Base-by-base conservation (phyloP, 2,888 invertebrate species). In the Hydraecia micacea region DNA sequence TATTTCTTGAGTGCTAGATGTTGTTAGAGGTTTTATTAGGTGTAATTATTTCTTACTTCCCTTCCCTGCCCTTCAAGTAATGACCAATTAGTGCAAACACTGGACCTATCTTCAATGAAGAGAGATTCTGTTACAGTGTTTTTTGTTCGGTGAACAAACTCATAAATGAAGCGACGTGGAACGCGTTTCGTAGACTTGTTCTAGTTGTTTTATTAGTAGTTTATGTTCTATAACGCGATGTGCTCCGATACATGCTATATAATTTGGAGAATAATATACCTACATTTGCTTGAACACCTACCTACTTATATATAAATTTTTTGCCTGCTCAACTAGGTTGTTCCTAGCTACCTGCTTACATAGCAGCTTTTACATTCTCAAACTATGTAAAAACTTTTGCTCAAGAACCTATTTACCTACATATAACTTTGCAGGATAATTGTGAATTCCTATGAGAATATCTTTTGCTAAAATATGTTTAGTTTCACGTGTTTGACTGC, bases 51-150 rank as follows among this genome's bases (percentile, higher is more conserved):
- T 60, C 71, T 71, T 70, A 55, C 18, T 36, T 36, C 1, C 25
- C 52, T 52, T 55, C n/a, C n/a, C 36, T 63, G 75, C 79, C 79
- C 81, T 86, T 88, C 88, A 90, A 88, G 88, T 91, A 92, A 92
- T 90, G 91, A 90, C 92, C 95, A 95, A 95, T 94, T 95, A 95
- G 94, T 78, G 92, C 90, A 91, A 92, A 93, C 91, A 92, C 92
- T 90, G 91, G 90, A 86, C 88, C 90, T 92, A 90, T 91, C 92
- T 91, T 93, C 91, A 93, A 92, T 92, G 93, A 92, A 91, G 87
- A 90, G 90, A 90, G 91, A 90, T 92, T 93, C 89, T 92, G 86
- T 89, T 88, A 82, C 80, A 85, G 69, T 42, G 71, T 79, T 88
- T 88, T 87, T 88, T 86, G 83, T 83, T 87, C 87, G 88, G 80